These are phyloP conservation scores for Margarornis squamiger DNA, from an alignment of 2,797 vertebrate genomes.

Conservation along the genomic window DNA sequence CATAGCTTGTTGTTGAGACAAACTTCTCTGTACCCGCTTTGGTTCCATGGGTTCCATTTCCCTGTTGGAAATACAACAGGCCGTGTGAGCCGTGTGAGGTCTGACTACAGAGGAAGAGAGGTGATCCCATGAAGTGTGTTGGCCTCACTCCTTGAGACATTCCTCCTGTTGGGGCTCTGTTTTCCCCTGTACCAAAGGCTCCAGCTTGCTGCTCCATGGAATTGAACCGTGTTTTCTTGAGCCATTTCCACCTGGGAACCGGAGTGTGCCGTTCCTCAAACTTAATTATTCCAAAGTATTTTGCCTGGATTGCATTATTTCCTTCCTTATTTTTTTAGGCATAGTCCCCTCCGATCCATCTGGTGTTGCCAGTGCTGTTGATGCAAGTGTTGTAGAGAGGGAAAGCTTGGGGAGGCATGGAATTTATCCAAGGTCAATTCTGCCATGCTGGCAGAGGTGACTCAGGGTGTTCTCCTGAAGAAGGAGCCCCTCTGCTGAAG, in stretches of 20 bases:
- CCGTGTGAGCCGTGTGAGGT: neutral
- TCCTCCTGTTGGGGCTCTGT: neutral
- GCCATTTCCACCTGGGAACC: neutral
- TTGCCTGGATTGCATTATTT: neutral
- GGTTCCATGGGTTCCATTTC: neutral
- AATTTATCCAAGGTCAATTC: neutral
- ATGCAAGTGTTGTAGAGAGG: neutral
- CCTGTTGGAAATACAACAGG: rapidly evolving
- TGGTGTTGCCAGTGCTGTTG: rapidly evolving
- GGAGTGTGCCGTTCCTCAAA: rapidly evolving
- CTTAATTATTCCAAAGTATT: neutral
- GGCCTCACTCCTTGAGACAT: neutral
- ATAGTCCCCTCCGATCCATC: neutral
- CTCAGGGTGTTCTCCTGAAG: neutral
- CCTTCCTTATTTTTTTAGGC: neutral
- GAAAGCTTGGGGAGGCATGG: neutral
- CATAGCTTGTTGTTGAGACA: neutral
- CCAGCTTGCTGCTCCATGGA: neutral
- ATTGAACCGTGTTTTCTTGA: rapidly evolving
- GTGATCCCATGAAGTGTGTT: rapidly evolving
- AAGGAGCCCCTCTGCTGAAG: neutral
- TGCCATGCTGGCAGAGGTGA: rapidly evolving
- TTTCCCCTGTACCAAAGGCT: neutral
- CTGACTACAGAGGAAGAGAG: neutral
- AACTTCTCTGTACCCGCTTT: neutral